phyloP scores from a whole-genome alignment of 2,888 invertebrate genomes.

The Eurois occulta region DNA sequence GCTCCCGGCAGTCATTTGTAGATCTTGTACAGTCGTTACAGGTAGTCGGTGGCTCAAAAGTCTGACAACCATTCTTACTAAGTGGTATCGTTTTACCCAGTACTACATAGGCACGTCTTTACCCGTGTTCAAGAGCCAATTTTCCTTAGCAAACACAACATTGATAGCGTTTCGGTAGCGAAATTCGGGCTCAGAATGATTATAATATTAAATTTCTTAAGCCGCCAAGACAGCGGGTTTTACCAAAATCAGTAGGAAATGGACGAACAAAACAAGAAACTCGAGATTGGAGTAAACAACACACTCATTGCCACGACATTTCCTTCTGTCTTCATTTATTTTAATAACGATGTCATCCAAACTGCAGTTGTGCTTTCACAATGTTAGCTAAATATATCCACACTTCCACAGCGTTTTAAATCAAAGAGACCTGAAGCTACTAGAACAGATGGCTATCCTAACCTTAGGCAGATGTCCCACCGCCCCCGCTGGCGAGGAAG shows the following conservation, averaged over 20 bases:
- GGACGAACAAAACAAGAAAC: not conserved
- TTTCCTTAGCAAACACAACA: not conserved
- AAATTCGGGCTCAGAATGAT: not conserved
- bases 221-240: not conserved
- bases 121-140: not conserved
- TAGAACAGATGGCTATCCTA: not conserved
- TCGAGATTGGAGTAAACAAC: not conserved
- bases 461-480: too few relatives aligned
- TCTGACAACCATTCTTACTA: too few relatives aligned
- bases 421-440: not conserved
- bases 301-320: constrained; percentile 5
- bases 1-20: too few relatives aligned
- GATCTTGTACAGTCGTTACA: too few relatives aligned
- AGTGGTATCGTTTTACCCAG: too few relatives aligned
- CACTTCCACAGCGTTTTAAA: not conserved
- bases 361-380: not conserved
- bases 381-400: not conserved
- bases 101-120: too few relatives aligned
- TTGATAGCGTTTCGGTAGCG: not conserved
- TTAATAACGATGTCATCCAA: constrained; percentile 24
- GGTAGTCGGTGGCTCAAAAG: too few relatives aligned
- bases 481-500: too few relatives aligned
- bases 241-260: constrained; percentile 4
- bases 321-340: not conserved
- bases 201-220: not conserved